Evolutionary conservation across 1,140 invertebrate genomes (phyloP).

Genomic region (Scylla paramamosain): DNA sequence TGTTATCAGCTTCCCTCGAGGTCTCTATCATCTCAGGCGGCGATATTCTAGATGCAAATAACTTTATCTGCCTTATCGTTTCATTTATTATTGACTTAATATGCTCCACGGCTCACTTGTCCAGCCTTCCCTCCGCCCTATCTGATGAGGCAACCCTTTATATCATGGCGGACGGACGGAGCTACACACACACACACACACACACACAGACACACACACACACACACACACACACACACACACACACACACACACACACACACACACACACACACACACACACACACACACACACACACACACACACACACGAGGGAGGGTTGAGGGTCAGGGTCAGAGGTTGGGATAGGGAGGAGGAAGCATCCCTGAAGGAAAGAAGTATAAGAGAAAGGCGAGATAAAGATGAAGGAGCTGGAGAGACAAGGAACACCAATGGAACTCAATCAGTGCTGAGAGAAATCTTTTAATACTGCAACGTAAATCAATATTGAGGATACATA

Average conservation of each 20-base stretch:
- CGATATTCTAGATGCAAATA: constrained; percentile 52
- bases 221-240: neutral
- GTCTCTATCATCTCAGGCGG: neutral
- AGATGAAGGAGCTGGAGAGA: neutral
- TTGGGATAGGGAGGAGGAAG: neutral
- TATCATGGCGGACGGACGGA: constrained; percentile 15
- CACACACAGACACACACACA: neutral
- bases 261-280: neutral
- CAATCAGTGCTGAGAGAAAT: neutral
- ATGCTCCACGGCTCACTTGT: constrained; percentile 30
- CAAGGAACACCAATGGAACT: neutral
- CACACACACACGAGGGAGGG: neutral
- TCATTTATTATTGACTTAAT: constrained; percentile 56
- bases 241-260: neutral
- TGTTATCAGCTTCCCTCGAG: neutral
- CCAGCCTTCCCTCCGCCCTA: constrained; percentile 31
- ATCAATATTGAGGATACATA: too few species aligned
- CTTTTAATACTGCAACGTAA: too few species aligned
- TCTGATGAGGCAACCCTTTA: constrained; percentile 33
- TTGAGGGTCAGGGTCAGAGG: neutral
- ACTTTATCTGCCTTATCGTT: constrained; percentile 41
- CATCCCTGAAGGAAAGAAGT: neutral
- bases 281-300: neutral
- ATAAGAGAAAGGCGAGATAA: neutral
- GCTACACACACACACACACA: too few species aligned